phyloP scores from a whole-genome alignment of 2,888 invertebrate genomes.

The Metacarcinus magister region DNA sequence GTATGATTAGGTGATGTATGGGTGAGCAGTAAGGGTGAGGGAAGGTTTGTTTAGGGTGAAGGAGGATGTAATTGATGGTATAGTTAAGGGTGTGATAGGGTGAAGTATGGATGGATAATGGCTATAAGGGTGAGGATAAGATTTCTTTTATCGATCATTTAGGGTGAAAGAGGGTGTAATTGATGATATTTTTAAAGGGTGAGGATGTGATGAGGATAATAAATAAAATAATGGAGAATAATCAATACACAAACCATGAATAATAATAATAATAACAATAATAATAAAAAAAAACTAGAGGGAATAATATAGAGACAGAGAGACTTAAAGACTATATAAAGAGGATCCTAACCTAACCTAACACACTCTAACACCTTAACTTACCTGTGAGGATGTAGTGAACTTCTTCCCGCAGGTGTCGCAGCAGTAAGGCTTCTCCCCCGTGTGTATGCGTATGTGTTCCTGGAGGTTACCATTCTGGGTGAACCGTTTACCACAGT shows the following conservation, averaged over 20 bases:
- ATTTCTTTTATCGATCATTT: no score
- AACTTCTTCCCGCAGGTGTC: constrained; percentile 79
- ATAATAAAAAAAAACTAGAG: background rate
- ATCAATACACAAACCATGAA: background rate
- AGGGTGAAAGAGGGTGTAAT: no score
- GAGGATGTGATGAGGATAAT: no score
- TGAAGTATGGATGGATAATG: no score
- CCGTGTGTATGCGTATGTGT: constrained; percentile 86
- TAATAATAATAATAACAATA: background rate
- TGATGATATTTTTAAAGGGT: no score
- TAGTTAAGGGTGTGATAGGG: no score
- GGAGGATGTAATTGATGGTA: background rate
- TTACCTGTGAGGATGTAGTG: constrained; percentile 80
- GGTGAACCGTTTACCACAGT: constrained; percentile 90
- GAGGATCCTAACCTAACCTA: background rate
- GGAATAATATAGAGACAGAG: background rate
- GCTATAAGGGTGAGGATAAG: no score
- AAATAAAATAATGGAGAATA: no score
- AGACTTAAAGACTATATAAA: background rate
- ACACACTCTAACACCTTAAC: background rate
- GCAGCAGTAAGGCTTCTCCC: constrained; percentile 89
- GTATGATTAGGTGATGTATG: no score
- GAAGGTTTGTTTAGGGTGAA: background rate
- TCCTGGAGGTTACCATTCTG: constrained; percentile 92
- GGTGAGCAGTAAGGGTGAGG: background rate